Base-by-base conservation (phyloP, 2,888 invertebrate species). In the Saturnia japonica region DNA sequence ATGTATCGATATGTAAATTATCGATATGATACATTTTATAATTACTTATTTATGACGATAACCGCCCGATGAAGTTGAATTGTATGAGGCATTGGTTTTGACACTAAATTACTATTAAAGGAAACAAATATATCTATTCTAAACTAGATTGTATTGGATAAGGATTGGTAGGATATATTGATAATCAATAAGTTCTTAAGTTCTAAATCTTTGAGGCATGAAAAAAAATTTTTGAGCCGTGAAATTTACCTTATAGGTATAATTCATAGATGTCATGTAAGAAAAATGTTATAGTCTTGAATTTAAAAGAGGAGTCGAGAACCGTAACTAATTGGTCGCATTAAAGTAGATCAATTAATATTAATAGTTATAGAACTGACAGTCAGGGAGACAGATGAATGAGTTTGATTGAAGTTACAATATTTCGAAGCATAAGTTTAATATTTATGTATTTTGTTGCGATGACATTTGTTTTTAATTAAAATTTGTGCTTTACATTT, bases 381-480 rank as follows among this genome's bases (percentile, higher is more conserved):
- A 64, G 64, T 40, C 64, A 64, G n/a, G 11, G 40, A n/a, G 64
- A 64, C 64, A 64, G 64, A 64, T 64, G 19, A 64, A 64, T 64
- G 64, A 64, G 40, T 40, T 64, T 40, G 40, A 64, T 64, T 64
- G 64, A 64, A 64, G 64, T 40, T 34, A 40, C 40, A 64, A 64
- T 2, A 2, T 64, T 4, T 40, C 60, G 16, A 40, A 40, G 8
- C 40, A 40, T 28, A 25, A 28, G 34, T n/a, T 64, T 64, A 64
- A 40, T 40, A 64, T 34, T 64, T 64, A 54, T 54, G 16, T n/a
- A n/a, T 22, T 54, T 19, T 47, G 19, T 47, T 47, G 16, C 19
- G 19, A 19, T 19, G 19, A 19, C 47, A 47, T 47, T 47, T 47
- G 19, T 47, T 47, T 47, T 47, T 47, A 19, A 47, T 47, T 47